Base-by-base conservation (phyloP, 2,113 vertebrate species). In the Pterophyllum scalare region DNA sequence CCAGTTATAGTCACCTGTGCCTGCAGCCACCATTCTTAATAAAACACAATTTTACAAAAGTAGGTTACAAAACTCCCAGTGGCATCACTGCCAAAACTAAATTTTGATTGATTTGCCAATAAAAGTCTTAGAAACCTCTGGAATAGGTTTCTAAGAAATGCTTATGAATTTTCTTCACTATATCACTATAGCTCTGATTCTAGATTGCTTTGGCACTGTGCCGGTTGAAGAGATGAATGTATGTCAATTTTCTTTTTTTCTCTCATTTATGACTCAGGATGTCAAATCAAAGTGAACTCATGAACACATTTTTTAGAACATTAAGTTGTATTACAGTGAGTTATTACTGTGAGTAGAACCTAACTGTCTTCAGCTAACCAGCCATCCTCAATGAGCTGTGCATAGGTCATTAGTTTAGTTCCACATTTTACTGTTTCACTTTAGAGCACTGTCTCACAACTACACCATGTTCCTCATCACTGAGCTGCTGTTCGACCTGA, bases 401-500 rank as follows among this genome's bases (percentile, higher is more conserved):
- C 5, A 57, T 35, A 13, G 3, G 52, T 52, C 20, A 3, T 87
- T 75, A 58, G 38, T 62, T 59, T 38, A 70, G 43, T 80, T 54
- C 38, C 61, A 81, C 2, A 49, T 72, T 80, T 79, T 77, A 75
- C 40, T 59, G 62, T 57, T 82, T 58, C 40, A 81, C 77, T 84
- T 79, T 72, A 59, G 24, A 74, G 43, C 17, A 52, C 35, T 59
- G 59, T 82, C 85, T 79, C 72, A 49, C 61, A 75, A 38, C 61
- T 84, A 77, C 20, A 40, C 28, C 59, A 33, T 83, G 77, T 88
- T 92, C 77, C 52, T 57, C 56, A 57, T 83, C 83, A 79, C 87
- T 77, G 59, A 74, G 35, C 76, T 79, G 82, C 43, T 74, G 79
- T 88, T 74, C 15, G 72, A 78, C 67, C 74, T 58, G 65, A 67